phyloP scores from a whole-genome alignment of 2,888 invertebrate genomes.

The Apocheima hispidaria region DNA sequence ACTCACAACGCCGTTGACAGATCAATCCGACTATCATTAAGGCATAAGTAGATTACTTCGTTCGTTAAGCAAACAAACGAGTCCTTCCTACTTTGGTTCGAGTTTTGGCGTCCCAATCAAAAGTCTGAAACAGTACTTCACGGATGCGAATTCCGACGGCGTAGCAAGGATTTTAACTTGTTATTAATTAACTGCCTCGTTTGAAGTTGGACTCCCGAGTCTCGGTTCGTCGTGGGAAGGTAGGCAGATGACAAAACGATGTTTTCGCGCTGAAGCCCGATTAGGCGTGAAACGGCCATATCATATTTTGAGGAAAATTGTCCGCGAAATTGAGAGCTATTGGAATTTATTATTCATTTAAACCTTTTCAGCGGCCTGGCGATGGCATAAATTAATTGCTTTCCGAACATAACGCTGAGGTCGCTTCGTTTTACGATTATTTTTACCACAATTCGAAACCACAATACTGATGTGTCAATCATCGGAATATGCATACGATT shows the following conservation, averaged over 20 bases:
- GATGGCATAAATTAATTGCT: constrained; percentile 15
- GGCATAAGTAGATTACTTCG: constrained; percentile 61
- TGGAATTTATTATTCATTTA: constrained; percentile 30
- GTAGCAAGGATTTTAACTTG: constrained; percentile 62
- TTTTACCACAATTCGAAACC: neutral
- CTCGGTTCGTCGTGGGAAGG: constrained; percentile 53
- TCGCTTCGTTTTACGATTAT: constrained; percentile 7
- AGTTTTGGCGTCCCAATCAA: constrained; percentile 62
- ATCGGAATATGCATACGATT: neutral
- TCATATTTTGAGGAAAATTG: constrained; percentile 52
- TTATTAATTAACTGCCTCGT: constrained; percentile 70
- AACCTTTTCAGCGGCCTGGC: constrained; percentile 19
- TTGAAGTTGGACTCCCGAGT: constrained; percentile 38
- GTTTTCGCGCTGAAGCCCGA: constrained; percentile 55
- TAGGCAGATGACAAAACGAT: constrained; percentile 56
- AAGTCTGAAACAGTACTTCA: constrained; percentile 67
- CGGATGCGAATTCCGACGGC: constrained; percentile 51
- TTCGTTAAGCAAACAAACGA: constrained; percentile 51
- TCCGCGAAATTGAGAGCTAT: constrained; percentile 41
- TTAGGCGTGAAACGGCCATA: constrained; percentile 57
- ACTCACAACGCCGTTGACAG: constrained; percentile 59
- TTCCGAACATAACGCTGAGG: neutral
- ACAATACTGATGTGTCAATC: neutral
- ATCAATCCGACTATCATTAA: constrained; percentile 58
- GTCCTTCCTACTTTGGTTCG: constrained; percentile 30